phyloP scores from a whole-genome alignment of 2,888 invertebrate genomes.

The Eubasilissa splendida region DNA sequence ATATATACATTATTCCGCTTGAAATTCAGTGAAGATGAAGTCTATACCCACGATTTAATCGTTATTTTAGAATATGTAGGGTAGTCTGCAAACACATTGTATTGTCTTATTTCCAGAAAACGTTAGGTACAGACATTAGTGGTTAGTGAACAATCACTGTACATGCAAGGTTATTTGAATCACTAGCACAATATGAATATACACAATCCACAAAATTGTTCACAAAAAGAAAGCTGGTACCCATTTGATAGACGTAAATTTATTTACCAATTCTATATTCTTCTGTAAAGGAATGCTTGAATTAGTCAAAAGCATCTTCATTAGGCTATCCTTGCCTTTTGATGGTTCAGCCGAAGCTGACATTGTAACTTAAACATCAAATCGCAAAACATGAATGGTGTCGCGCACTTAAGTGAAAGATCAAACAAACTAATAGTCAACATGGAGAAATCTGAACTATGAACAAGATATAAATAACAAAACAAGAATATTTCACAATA shows the following conservation, averaged over 20 bases:
- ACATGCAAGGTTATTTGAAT: conserved; percentile 50
- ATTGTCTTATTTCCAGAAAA: conserved; percentile 24
- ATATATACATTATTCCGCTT: conserved; percentile 34
- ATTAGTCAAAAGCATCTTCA: conserved; percentile 53
- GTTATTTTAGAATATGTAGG: conserved; percentile 14
- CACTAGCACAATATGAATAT: conserved; percentile 42
- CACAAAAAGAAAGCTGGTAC: conserved; percentile 31
- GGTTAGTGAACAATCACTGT: conserved; percentile 42
- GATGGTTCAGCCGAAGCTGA: conserved; percentile 55
- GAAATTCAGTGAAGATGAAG: conserved; percentile 35
- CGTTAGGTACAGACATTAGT: conserved; percentile 42
- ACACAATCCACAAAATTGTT: conserved; percentile 34
- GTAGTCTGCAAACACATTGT: conserved; percentile 19
- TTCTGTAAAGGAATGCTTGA: conserved; percentile 46
- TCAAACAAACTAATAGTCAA: conserved; percentile 46
- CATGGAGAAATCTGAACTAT: conserved; percentile 41
- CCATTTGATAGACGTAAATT: conserved; percentile 48
- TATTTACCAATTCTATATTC: conserved; percentile 55
- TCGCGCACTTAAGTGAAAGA: conserved; percentile 34
- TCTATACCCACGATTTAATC: conserved; percentile 16
- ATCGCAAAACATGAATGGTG: conserved; percentile 50
- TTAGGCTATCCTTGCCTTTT: conserved; percentile 50
- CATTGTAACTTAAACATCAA: conserved; percentile 50
- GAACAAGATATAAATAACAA: conserved; percentile 41
- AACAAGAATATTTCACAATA: conserved; percentile 42